These are phyloP conservation scores for Glaucopsyche alexis DNA, from an alignment of 2,888 invertebrate species.

Conservation along the genomic window DNA sequence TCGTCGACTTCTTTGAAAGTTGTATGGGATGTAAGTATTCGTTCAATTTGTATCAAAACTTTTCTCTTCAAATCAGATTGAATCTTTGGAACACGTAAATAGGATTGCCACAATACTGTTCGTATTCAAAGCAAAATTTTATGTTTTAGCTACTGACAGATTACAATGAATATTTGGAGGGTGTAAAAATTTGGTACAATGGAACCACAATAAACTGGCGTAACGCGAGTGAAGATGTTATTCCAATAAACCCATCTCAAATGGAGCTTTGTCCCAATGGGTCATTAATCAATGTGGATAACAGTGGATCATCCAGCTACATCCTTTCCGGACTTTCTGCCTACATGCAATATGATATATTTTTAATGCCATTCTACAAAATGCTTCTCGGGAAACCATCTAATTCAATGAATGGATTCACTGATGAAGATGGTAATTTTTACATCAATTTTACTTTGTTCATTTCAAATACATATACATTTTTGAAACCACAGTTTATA, in stretches of 20 bases:
- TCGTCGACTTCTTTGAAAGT: slow-evolving; percentile 89
- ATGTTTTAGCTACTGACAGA: slow-evolving; percentile 71
- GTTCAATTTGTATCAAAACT: slow-evolving; percentile 15
- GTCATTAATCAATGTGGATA: slow-evolving; percentile 84
- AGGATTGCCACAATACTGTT: background rate
- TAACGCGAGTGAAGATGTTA: slow-evolving; percentile 61
- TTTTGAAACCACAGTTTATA: no score
- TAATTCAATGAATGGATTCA: slow-evolving; percentile 91
- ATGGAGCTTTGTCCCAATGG: slow-evolving; percentile 76
- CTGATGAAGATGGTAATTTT: slow-evolving; percentile 88
- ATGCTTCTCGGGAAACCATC: slow-evolving; percentile 95
- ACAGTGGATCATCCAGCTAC: slow-evolving; percentile 85
- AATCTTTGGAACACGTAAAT: slow-evolving; percentile 30
- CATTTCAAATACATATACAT: no score
- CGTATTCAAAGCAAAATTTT: slow-evolving; percentile 13
- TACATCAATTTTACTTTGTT: no score
- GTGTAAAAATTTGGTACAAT: slow-evolving; percentile 83
- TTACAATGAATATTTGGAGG: slow-evolving; percentile 82
- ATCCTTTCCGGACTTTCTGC: slow-evolving; percentile 88
- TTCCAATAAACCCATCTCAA: slow-evolving; percentile 53
- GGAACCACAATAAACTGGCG: slow-evolving; percentile 73
- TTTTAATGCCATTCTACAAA: slow-evolving; percentile 93
- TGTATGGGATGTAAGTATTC: slow-evolving; percentile 87
- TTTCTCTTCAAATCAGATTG: slow-evolving; percentile 31
- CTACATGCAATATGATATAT: slow-evolving; percentile 94